Evolutionary conservation across 2,888 invertebrate genomes (phyloP), one percentile per base, ranked within the genome.

Genomic region (Heteropelma amictum): DNA sequence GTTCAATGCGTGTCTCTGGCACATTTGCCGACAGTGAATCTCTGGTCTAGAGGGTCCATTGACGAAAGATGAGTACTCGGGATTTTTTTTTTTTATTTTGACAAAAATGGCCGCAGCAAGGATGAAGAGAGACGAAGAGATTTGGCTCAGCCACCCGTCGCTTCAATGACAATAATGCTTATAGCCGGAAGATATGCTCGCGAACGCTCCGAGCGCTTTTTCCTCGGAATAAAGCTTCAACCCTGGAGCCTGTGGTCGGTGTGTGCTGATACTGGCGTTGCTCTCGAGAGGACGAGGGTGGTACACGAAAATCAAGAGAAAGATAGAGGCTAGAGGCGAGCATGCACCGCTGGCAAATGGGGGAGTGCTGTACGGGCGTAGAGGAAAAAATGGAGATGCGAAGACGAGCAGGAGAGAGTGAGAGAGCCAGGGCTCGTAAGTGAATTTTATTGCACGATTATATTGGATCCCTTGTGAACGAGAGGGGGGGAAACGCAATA

Each of bases 371-470:
- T 10, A 7, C 5, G 38, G 4, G 3, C 6, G 10, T 1, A 30
- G 30, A 49, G 40, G 10, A 26, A 33, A 8, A 54, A 5, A 35
- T 12, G 5, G 23, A 42, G 28, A 26, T 33, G 33, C 12, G 23
- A 30, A 54, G 42, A 30, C 47, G 28, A 45, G 10, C 23, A 10
- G 45, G 47, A 64, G 45, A 63, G 68, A 49, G 42, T 71, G 30
- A 42, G 47, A 54, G 60, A 45, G 38, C 56, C 56, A 54, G 61
- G 56, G 68, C 65, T 83, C 81, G 85, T 84, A 85, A 86, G 86
- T 86, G 84, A 86, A 85, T 86, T 86, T 86, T 86, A 85, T 86
- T 86, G 86, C 85, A 79, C 84, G 86, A 84, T 86, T 86, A 86
- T 85, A 85, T 86, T 84, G 85, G 81, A 85, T 86, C 85, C 84